A percentile compares a stretch with the other conserved stretches of the same genome.
Evolutionary conservation across 1,140 invertebrate species (phyloP).

Genomic region (Leguminivora glycinivorella): DNA sequence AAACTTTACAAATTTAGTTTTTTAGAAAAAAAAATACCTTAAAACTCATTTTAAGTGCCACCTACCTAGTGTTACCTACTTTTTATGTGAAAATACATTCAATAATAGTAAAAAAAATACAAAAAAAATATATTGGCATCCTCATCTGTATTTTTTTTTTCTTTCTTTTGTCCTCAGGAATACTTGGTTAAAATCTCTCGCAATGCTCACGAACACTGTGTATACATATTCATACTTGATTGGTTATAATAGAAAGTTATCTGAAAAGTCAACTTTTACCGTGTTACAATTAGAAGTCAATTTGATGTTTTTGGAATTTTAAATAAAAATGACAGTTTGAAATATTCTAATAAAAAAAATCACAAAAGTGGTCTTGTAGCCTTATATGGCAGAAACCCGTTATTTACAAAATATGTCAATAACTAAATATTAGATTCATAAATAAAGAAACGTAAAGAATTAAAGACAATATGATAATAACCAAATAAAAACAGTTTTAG

Average conservation of each 20-base stretch:
- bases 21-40: too few species aligned
- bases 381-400: background rate
- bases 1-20: too few species aligned
- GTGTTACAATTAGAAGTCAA: slow-evolving; percentile 12
- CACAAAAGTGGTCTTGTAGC: slow-evolving; percentile 14
- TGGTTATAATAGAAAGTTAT: background rate
- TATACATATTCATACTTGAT: background rate
- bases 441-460: background rate
- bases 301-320: background rate
- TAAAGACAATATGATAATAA: background rate
- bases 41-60: too few species aligned
- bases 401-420: slow-evolving; percentile 5
- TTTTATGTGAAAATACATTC: too few species aligned
- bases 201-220: too few species aligned
- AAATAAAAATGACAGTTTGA: background rate
- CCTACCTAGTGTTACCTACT: too few species aligned
- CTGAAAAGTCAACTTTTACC: background rate
- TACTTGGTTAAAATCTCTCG: too few species aligned
- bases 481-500: background rate
- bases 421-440: background rate
- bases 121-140: too few species aligned
- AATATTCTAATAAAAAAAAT: background rate
- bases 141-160: too few species aligned
- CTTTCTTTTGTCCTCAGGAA: too few species aligned
- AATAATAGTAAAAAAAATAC: too few species aligned